These are phyloP conservation scores for Acyrthosiphon pisum DNA, from an alignment of 1,140 invertebrate genomes.

Conservation along the genomic window DNA sequence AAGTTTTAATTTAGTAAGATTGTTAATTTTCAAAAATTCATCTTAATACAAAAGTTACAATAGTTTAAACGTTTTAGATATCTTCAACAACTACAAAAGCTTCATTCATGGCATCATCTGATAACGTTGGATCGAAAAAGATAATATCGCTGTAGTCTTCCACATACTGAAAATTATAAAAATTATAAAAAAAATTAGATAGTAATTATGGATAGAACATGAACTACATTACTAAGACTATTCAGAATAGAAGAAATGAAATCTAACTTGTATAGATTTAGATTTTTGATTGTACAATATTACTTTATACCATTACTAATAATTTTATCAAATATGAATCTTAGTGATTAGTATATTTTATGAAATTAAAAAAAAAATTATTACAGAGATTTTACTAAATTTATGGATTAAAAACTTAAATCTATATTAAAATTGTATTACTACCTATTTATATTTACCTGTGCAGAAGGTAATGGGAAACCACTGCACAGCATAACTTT, in stretches of 20 bases:
- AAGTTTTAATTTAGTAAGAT: neutral
- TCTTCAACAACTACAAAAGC: slow-evolving; percentile 22
- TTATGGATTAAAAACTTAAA: neutral
- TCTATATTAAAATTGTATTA: neutral
- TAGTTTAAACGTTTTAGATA: neutral
- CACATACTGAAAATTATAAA: slow-evolving; percentile 32
- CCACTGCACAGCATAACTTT: neutral
- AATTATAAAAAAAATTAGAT: neutral
- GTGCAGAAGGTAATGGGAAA: neutral
- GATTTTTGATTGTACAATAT: neutral
- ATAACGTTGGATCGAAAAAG: neutral
- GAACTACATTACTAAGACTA: neutral
- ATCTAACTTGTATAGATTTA: neutral
- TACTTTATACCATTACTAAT: too few species aligned
- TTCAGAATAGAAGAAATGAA: neutral
- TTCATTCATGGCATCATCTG: slow-evolving; percentile 4
- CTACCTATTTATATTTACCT: neutral
- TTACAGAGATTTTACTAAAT: too few species aligned
- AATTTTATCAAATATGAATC: too few species aligned
- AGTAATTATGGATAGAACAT: neutral
- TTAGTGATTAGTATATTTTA: too few species aligned
- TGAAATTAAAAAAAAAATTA: too few species aligned
- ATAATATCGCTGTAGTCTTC: neutral
- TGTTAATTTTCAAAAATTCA: too few species aligned
- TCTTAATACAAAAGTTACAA: too few species aligned